Conservation (phyloP, 2,888 invertebrate genomes). For the Cephus sareptanus region DNA sequence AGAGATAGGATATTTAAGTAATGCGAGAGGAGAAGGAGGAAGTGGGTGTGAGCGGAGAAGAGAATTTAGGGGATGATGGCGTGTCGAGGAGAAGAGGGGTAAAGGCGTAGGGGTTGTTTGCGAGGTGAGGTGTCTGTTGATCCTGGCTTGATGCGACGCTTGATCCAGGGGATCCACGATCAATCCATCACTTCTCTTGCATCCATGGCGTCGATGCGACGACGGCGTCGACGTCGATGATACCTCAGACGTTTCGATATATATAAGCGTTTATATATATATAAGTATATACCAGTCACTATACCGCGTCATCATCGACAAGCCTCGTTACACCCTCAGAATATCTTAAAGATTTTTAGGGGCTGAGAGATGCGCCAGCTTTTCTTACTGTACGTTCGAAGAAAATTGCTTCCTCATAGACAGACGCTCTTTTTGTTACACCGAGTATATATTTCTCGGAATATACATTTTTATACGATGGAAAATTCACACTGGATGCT, state of each 20-base stretch:
- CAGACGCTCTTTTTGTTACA: background rate
- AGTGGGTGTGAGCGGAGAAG: constrained; percentile 27
- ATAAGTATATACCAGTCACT: background rate
- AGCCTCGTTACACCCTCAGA: constrained; percentile 28
- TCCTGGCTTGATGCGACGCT: constrained; percentile 56
- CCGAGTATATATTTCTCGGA: background rate
- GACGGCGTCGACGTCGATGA: constrained; percentile 19
- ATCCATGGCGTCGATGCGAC: constrained; percentile 20
- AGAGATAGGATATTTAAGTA: constrained; percentile 40
- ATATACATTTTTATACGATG: background rate
- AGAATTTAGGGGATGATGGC: constrained; percentile 9
- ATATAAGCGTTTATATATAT: background rate
- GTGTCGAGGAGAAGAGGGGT: background rate
- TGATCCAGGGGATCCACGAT: constrained; percentile 60
- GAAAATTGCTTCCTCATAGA: background rate
- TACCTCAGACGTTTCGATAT: constrained; percentile 23
- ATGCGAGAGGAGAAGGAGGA: constrained; percentile 30
- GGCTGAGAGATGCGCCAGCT: constrained; percentile 12
- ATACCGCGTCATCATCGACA: constrained; percentile 12
- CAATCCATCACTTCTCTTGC: constrained; percentile 55
- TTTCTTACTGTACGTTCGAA: background rate
- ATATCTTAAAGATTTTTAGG: constrained; percentile 22
- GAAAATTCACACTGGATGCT: background rate
- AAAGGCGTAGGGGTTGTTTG: constrained; percentile 36
- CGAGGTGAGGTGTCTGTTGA: constrained; percentile 50